Conservation (phyloP, 2,888 invertebrate species). For the Rhamphomyia laevipes region DNA sequence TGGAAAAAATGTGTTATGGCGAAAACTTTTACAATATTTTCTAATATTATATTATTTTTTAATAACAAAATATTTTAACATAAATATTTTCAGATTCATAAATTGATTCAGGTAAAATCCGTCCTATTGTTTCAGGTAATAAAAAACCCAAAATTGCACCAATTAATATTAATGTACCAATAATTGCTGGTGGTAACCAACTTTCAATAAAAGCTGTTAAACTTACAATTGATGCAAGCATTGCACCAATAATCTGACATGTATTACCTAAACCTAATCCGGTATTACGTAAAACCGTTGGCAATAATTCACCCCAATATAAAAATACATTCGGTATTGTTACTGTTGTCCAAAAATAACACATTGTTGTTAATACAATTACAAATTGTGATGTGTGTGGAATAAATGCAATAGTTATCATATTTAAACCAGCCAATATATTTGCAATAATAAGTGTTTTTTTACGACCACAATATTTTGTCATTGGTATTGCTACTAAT, state of each 20-base stretch:
- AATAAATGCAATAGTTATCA: conserved; percentile 32
- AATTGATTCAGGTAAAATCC: conserved; percentile 62
- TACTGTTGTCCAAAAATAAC: too few species aligned
- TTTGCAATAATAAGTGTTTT: conserved; percentile 51
- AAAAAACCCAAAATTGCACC: conserved; percentile 55
- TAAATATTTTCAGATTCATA: conserved; percentile 33
- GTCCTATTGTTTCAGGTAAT: conserved; percentile 47
- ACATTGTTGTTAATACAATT: too few species aligned
- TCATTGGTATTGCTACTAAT: conserved; percentile 50
- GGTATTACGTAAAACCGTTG: conserved; percentile 76
- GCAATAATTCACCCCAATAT: conserved; percentile 79
- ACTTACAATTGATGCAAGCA: conserved; percentile 57
- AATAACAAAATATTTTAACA: too few species aligned
- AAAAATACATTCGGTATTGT: conserved; percentile 43
- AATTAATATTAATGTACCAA: conserved; percentile 56
- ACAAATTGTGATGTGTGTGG: too few species aligned
- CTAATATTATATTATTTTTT: too few species aligned
- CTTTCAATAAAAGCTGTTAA: conserved; percentile 23
- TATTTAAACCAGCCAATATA: conserved; percentile 47
- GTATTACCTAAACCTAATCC: conserved; percentile 79
- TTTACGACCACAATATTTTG: conserved; percentile 53
- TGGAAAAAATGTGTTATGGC: too few species aligned
- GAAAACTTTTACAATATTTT: too few species aligned
- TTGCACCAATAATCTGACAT: conserved; percentile 74
- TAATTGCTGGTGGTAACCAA: conserved; percentile 60